Evolutionary conservation across 2,888 invertebrate species (phyloP).

Genomic region (Geophilus truncorum): DNA sequence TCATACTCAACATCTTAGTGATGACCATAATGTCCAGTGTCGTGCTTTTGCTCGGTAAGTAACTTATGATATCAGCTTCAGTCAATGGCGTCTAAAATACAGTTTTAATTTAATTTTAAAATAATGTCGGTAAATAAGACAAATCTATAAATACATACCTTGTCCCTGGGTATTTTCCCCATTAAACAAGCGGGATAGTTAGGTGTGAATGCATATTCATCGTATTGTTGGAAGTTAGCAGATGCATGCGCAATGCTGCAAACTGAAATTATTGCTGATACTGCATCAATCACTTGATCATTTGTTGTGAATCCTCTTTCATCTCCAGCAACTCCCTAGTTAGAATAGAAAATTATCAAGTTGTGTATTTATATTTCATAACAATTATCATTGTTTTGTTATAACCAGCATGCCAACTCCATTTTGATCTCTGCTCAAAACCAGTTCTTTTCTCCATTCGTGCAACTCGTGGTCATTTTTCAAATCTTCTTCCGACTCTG

Average conservation of each 20-base stretch:
- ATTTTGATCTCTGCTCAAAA: constrained; percentile 41
- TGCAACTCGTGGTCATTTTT: constrained; percentile 43
- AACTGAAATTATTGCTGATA: constrained; percentile 42
- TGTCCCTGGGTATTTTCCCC: constrained; percentile 41
- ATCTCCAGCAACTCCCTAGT: constrained; percentile 43
- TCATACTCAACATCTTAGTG: constrained; percentile 48
- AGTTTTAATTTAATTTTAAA: constrained; percentile 34
- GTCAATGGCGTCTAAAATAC: constrained; percentile 43
- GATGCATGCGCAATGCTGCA: constrained; percentile 45
- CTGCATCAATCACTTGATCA: constrained; percentile 42
- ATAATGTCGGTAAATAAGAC: background rate
- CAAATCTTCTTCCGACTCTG: constrained; percentile 43
- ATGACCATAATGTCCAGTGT: constrained; percentile 51
- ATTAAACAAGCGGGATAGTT: constrained; percentile 44
- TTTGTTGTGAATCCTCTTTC: constrained; percentile 39
- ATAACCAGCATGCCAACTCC: constrained; percentile 45
- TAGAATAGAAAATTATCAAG: background rate
- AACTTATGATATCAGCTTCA: constrained; percentile 45
- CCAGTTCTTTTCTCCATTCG: constrained; percentile 47
- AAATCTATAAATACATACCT: constrained; percentile 39
- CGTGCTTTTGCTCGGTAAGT: constrained; percentile 47
- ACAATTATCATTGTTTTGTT: too few species aligned
- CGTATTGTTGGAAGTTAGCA: constrained; percentile 45
- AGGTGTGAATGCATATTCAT: constrained; percentile 45
- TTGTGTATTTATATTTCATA: too few species aligned